Conservation (phyloP, 30 jellyfish, hydroid and myxozoan species). For the Calvadosia cruxmelitensis region DNA sequence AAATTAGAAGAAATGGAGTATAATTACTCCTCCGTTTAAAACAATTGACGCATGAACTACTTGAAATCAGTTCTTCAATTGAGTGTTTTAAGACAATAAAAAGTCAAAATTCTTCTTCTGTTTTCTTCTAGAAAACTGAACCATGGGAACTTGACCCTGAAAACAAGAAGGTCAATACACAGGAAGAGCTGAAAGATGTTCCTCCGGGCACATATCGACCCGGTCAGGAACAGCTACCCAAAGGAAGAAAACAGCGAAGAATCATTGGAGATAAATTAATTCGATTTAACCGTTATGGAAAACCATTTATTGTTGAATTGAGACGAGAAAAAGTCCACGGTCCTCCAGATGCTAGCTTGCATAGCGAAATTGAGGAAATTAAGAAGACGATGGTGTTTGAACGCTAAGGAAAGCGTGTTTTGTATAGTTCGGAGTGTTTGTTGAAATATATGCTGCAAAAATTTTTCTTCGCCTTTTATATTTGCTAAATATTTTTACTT, state of each 20-base stretch:
- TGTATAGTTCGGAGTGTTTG: too few relatives aligned
- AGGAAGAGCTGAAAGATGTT: constrained; percentile 5
- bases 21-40: neutral
- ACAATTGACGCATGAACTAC: neutral
- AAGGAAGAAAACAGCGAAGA: constrained; percentile 22
- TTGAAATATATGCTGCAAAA: too few relatives aligned
- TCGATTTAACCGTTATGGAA: constrained; percentile 63
- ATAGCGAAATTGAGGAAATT: neutral
- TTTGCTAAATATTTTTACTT: too few relatives aligned
- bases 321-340: constrained; percentile 45
- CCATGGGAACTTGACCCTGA: constrained; percentile 73
- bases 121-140: constrained; percentile 54
- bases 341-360: constrained; percentile 13
- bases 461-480: too few relatives aligned
- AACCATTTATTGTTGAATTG: constrained; percentile 66
- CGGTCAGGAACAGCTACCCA: neutral
- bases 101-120: too few relatives aligned
- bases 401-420: neutral
- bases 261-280: constrained; percentile 39
- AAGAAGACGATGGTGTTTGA: neutral
- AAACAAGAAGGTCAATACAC: constrained; percentile 13
- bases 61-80: too few relatives aligned
- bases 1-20: too few relatives aligned
- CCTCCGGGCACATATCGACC: neutral
- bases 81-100: too few relatives aligned